Evolutionary conservation across 2,888 invertebrate species (phyloP), one percentile per base, ranked within the genome.

Genomic region (Synanthedon myopaeformis): DNA sequence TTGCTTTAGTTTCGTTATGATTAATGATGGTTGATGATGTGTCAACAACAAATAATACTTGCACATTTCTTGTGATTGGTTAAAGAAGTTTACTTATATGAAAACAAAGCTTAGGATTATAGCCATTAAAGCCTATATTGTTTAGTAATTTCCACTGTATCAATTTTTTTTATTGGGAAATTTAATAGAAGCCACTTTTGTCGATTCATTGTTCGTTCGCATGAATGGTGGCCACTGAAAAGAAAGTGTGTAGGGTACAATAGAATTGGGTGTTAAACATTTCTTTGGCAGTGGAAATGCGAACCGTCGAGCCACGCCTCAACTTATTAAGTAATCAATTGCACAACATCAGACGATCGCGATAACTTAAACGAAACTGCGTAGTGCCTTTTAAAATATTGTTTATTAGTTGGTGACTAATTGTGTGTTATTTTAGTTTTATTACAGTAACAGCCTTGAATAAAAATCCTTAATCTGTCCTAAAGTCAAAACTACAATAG

Each of bases 251-350:
- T 57, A 60, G 65, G 14, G 45, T 45, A 45, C 2, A 45, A 65
- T 58, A 59, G 50, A 60, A 55, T 58, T 45, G 54, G 35, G 49
- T 55, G 56, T 60, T 61, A 10, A 59, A 56, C 56, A 52, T 58
- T 23, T 52, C 51, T 54, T 53, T 55, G 63, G 52, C 66, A 60
- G 54, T 62, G 62, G 69, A 70, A 62, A 59, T 61, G 52, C 49
- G 52, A 52, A 61, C 61, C 55, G 56, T 60, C 59, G 56, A 13
- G 64, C 65, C 65, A 60, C 54, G 58, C 57, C 58, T 58, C 54
- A 56, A 63, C 59, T 61, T 59, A 59, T 75, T 72, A 69, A 66
- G 66, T 65, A 76, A 76, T 74, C 69, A 73, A 74, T 77, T 69
- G 64, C 64, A 23, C 23, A 70, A 64, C 64, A 61, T 59, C 60